Evolutionary conservation across 2,113 vertebrate species (phyloP).

Genomic region (Spea multiplicata): DNA sequence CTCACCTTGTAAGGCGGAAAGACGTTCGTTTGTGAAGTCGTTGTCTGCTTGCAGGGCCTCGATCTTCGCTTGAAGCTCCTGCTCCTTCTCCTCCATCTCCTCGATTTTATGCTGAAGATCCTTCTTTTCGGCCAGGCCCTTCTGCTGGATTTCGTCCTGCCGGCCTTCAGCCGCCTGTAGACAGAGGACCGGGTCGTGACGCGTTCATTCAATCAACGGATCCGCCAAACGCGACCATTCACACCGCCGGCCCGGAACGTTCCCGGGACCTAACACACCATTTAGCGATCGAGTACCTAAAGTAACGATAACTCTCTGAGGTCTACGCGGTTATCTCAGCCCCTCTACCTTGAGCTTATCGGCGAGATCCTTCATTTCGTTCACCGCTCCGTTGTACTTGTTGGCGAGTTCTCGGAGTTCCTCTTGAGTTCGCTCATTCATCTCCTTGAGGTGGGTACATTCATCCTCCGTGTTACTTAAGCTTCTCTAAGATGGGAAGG

Average conservation of each 20-base stretch:
- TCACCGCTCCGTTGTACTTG: constrained; percentile 95
- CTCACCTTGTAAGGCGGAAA: constrained; percentile 91
- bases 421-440: constrained; percentile 93
- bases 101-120: constrained; percentile 89
- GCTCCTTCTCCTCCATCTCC: constrained; percentile 98
- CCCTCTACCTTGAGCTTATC: constrained; percentile 90
- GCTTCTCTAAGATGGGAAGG: constrained; percentile 72
- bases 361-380: constrained; percentile 94
- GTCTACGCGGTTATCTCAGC: background rate
- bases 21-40: constrained; percentile 95
- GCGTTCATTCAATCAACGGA: no score
- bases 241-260: no score
- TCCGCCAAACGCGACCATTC: no score
- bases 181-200: background rate
- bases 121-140: constrained; percentile 86
- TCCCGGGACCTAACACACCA: no score
- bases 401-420: constrained; percentile 93
- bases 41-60: constrained; percentile 97
- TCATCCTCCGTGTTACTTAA: constrained; percentile 98
- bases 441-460: constrained; percentile 98
- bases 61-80: constrained; percentile 94
- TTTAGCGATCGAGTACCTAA: no score
- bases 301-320: background rate
- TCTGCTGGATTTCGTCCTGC: constrained; percentile 93
- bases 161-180: constrained; percentile 82